Percentiles rank a stretch among this genome's conserved stretches.
Evolutionary conservation across 2,888 invertebrate genomes (phyloP).

Genomic region (Polia nebulosa): DNA sequence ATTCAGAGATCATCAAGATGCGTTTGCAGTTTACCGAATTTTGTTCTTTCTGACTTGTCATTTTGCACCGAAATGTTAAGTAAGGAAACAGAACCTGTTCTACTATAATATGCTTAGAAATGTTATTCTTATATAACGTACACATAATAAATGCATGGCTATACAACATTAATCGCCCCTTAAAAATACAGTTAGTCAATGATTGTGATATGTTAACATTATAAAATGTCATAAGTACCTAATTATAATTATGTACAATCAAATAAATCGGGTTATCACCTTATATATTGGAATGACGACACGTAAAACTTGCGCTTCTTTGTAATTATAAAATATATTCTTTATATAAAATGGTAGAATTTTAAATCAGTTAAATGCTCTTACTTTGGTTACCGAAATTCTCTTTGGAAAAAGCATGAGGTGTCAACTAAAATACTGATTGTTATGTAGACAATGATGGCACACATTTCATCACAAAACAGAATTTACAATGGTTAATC

Average conservation of each 20-base stretch:
- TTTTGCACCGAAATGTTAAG: neutral
- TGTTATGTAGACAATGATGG: slow-evolving; percentile 63
- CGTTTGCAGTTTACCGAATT: neutral
- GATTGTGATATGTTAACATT: slow-evolving; percentile 64
- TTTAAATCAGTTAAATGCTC: slow-evolving; percentile 53
- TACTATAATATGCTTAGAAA: neutral
- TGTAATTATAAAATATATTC: slow-evolving; percentile 46
- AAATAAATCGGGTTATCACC: slow-evolving; percentile 55
- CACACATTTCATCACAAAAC: slow-evolving; percentile 69
- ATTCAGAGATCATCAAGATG: neutral
- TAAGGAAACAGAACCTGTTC: slow-evolving; percentile 6
- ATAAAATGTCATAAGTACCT: slow-evolving; percentile 40
- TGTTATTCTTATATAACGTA: slow-evolving; percentile 29
- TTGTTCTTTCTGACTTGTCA: neutral
- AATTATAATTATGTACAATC: slow-evolving; percentile 59
- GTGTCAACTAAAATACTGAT: slow-evolving; percentile 64
- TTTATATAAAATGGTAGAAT: slow-evolving; percentile 47
- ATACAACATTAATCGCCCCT: slow-evolving; percentile 48
- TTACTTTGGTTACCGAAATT: slow-evolving; percentile 72
- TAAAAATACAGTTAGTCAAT: slow-evolving; percentile 46
- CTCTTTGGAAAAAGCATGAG: slow-evolving; percentile 75
- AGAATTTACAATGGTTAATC: slow-evolving; percentile 31
- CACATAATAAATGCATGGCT: slow-evolving; percentile 40
- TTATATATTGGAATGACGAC: slow-evolving; percentile 60
- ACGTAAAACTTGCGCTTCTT: slow-evolving; percentile 36